Percentiles rank a stretch among this genome's conserved stretches.
These are phyloP conservation scores for Mactromeris polynyma DNA, from an alignment of 2,888 invertebrate species.

Conservation along the genomic window DNA sequence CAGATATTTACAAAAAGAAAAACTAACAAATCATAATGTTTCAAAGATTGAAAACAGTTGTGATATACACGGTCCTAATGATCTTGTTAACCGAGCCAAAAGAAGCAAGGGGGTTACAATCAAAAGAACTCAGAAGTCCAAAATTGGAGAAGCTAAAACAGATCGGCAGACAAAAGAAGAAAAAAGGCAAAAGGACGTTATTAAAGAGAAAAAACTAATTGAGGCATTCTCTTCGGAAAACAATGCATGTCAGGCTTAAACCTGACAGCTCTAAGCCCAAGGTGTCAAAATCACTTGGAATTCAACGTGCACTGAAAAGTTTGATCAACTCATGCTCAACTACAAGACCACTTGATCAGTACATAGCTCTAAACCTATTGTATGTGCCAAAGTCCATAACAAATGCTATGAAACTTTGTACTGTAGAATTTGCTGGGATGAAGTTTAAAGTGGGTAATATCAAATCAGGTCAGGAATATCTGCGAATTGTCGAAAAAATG, in stretches of 20 bases:
- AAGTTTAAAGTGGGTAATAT: conserved; percentile 46
- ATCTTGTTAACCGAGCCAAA: conserved; percentile 37
- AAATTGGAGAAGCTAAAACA: conserved; percentile 24
- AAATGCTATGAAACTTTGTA: conserved; percentile 41
- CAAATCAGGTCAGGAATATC: conserved; percentile 46
- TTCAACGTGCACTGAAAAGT: conserved; percentile 41
- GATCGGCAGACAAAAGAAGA: conserved; percentile 52
- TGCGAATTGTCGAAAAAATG: conserved; percentile 33
- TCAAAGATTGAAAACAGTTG: not conserved
- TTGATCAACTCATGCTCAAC: conserved; percentile 14
- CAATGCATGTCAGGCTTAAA: conserved; percentile 63
- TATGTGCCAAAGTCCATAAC: conserved; percentile 31
- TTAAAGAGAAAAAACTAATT: conserved; percentile 35
- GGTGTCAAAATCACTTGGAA: conserved; percentile 41
- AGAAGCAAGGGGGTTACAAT: conserved; percentile 55
- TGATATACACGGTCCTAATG: conserved; percentile 27
- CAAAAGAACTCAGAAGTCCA: conserved; percentile 43
- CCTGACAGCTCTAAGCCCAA: conserved; percentile 61
- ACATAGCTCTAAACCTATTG: conserved; percentile 15
- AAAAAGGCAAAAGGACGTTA: conserved; percentile 36
- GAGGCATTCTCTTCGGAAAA: conserved; percentile 45
- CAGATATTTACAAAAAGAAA: conserved; percentile 33
- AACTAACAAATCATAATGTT: not conserved
- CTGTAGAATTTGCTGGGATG: conserved; percentile 53
- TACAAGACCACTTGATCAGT: not conserved